Percentiles rank a stretch among this genome's conserved stretches.
Conservation (phyloP, 2,797 vertebrate genomes). For the Crax fasciolata region DNA sequence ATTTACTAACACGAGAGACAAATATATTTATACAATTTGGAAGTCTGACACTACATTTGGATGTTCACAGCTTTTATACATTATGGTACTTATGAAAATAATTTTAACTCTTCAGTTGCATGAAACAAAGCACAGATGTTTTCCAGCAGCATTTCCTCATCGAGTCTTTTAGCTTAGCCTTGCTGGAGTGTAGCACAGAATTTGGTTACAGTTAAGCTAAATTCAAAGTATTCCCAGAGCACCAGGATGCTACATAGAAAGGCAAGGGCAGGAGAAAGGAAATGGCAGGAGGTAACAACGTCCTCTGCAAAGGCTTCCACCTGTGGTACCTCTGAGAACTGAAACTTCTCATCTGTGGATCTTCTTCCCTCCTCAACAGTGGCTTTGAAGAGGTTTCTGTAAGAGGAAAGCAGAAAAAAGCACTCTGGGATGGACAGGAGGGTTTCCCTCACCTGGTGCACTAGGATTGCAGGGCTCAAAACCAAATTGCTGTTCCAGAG, state of each 20-base stretch:
- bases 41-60: slow-evolving; percentile 50
- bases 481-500: neutral
- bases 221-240: neutral
- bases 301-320: neutral
- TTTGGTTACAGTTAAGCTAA: neutral
- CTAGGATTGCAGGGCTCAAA: neutral
- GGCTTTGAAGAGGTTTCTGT: neutral
- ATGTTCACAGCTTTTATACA: slow-evolving; percentile 60
- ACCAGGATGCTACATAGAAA: neutral
- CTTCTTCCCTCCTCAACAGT: neutral
- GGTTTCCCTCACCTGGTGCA: neutral
- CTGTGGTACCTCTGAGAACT: neutral
- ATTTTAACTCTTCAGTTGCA: slow-evolving; percentile 31
- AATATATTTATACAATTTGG: slow-evolving; percentile 58
- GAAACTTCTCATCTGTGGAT: neutral
- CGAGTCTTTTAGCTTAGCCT: neutral
- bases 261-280: neutral
- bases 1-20: slow-evolving; percentile 53
- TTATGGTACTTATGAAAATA: slow-evolving; percentile 56
- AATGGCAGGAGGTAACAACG: neutral
- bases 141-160: slow-evolving; percentile 35
- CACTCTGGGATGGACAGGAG: neutral
- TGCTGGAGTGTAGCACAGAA: neutral
- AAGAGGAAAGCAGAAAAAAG: neutral
- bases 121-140: slow-evolving; percentile 32